These are phyloP conservation scores for Sebastes iracundus DNA, from an alignment of 2,797 vertebrate species.

Conservation along the genomic window DNA sequence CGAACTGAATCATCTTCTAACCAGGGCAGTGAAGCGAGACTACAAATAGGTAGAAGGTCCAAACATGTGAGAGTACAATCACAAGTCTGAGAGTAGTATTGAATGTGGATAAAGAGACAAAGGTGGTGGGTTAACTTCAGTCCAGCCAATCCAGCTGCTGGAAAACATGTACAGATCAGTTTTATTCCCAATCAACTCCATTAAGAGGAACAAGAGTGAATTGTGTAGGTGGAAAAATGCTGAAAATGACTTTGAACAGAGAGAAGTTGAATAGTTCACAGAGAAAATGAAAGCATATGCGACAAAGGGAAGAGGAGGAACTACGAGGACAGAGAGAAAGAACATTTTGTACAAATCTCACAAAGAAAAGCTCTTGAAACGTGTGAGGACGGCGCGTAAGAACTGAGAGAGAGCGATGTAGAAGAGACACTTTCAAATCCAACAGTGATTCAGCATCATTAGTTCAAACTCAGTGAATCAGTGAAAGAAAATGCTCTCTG, in stretches of 20 bases:
- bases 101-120: not conserved
- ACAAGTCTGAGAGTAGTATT: not conserved
- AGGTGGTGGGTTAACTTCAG: not conserved
- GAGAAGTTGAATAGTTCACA: not conserved
- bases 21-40: not conserved
- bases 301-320: not conserved
- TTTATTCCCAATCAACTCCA: not conserved
- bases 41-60: no score
- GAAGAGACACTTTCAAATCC: not conserved
- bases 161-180: not conserved
- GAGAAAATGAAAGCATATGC: not conserved
- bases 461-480: not conserved
- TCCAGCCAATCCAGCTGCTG: not conserved
- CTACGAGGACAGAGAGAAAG: not conserved
- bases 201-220: not conserved
- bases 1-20: not conserved
- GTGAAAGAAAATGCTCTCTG: not conserved
- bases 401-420: not conserved
- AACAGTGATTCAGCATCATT: not conserved
- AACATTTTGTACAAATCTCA: not conserved
- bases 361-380: not conserved
- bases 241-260: not conserved
- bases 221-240: not conserved
- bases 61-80: not conserved
- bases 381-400: not conserved